Evolutionary conservation across 1,140 invertebrate genomes (phyloP).

Genomic region (Heliconius himera): DNA sequence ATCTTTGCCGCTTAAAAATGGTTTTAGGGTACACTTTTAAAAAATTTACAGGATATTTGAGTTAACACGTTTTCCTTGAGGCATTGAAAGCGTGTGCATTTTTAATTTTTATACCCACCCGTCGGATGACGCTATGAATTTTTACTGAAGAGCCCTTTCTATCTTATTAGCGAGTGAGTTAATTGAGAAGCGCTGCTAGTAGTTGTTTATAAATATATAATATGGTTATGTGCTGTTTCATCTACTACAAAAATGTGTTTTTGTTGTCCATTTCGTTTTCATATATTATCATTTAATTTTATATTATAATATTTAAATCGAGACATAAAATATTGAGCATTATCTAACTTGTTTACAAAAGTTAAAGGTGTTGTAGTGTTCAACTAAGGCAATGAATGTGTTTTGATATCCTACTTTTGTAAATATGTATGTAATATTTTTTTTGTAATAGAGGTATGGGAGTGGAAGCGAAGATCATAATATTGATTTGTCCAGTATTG

Average conservation of each 20-base stretch:
- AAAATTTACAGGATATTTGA: constrained; percentile 55
- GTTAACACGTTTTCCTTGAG: constrained; percentile 70
- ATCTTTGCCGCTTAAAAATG: constrained; percentile 39
- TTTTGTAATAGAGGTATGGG: too few relatives aligned
- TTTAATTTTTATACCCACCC: constrained; percentile 70
- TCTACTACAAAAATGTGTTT: background rate
- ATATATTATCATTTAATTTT: too few relatives aligned
- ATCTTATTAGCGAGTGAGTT: constrained; percentile 68
- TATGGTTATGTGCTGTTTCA: constrained; percentile 15
- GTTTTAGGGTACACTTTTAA: constrained; percentile 48
- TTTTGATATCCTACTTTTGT: too few relatives aligned
- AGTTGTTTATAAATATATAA: constrained; percentile 32
- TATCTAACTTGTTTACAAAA: too few relatives aligned
- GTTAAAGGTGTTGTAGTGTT: too few relatives aligned
- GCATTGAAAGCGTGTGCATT: constrained; percentile 65
- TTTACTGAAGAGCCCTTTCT: constrained; percentile 68
- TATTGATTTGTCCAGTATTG: too few relatives aligned
- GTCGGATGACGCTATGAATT: constrained; percentile 67
- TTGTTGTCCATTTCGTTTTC: background rate
- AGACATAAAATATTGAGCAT: too few relatives aligned
- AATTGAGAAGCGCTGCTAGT: constrained; percentile 54
- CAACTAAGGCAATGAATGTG: too few relatives aligned
- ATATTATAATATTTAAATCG: too few relatives aligned
- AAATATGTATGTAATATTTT: too few relatives aligned
- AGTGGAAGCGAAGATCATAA: too few relatives aligned